A percentile compares a stretch with the other conserved stretches of the same genome.
Evolutionary conservation across 2,888 invertebrate genomes (phyloP).

Genomic region (Pegoplata infirma): DNA sequence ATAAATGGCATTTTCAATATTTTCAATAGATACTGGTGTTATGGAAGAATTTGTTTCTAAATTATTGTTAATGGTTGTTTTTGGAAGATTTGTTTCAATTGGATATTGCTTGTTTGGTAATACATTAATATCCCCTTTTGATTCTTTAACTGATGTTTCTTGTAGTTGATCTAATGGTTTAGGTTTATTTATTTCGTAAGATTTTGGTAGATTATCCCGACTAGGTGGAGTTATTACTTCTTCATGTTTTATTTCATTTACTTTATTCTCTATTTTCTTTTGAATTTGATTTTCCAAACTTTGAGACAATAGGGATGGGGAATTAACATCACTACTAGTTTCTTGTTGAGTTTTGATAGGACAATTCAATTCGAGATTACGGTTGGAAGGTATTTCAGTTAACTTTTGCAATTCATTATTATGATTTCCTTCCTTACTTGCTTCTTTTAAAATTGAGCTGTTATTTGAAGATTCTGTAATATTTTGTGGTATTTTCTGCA

Average conservation of each 20-base stretch:
- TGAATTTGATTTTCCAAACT: neutral
- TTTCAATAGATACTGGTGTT: constrained; percentile 75
- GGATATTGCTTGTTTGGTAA: too few species aligned
- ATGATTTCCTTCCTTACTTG: constrained; percentile 63
- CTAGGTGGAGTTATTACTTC: neutral
- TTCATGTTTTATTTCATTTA: neutral
- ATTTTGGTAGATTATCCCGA: neutral
- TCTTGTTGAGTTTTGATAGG: neutral
- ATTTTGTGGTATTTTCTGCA: neutral
- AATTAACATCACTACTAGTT: neutral
- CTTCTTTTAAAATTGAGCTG: constrained; percentile 68
- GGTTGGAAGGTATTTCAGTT: neutral
- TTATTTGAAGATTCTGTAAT: constrained; percentile 4
- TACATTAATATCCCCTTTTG: neutral
- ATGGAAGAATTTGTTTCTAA: constrained; percentile 10
- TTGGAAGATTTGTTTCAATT: neutral
- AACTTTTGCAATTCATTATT: constrained; percentile 2
- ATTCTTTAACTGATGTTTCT: neutral
- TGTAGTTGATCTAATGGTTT: neutral
- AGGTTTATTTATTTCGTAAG: neutral
- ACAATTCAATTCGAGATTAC: neutral
- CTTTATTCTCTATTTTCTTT: neutral
- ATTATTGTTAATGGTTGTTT: neutral
- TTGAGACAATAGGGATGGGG: neutral
- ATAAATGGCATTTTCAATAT: constrained; percentile 77